Evolutionary conservation across 1,140 invertebrate genomes (phyloP).

Genomic region (Venturia canescens): DNA sequence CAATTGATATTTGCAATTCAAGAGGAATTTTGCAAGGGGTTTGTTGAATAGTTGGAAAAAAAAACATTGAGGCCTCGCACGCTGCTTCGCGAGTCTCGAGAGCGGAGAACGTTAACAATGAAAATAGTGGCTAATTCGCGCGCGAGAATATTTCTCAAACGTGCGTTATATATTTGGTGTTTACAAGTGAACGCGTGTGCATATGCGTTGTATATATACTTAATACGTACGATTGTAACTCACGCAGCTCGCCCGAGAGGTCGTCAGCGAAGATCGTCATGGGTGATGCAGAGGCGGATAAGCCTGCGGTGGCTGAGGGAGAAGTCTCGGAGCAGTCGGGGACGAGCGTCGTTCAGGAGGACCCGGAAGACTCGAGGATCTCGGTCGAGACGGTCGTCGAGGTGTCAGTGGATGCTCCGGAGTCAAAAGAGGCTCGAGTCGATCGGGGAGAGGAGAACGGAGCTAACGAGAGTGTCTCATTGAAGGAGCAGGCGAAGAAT

Average conservation of each 20-base stretch:
- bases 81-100: no score
- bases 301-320: conserved; percentile 20
- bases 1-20: no score
- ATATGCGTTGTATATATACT: background rate
- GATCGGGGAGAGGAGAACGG: background rate
- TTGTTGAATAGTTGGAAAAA: no score
- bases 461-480: background rate
- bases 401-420: conserved; percentile 47
- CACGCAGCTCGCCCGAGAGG: conserved; percentile 44
- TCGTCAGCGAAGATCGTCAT: conserved; percentile 41
- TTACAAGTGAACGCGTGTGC: background rate
- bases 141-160: no score
- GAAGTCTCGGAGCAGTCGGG: conserved; percentile 36
- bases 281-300: conserved; percentile 38
- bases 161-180: background rate
- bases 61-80: no score
- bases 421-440: background rate
- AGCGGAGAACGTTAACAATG: no score
- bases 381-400: conserved; percentile 60
- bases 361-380: conserved; percentile 74
- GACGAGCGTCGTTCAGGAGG: conserved; percentile 71
- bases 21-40: no score
- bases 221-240: no score
- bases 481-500: background rate
- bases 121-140: no score